Percentiles rank a stretch among this genome's conserved stretches.
Evolutionary conservation across 30 jellyfish, hydroid and myxozoan species (phyloP).

Genomic region (Cassiopea andromeda): DNA sequence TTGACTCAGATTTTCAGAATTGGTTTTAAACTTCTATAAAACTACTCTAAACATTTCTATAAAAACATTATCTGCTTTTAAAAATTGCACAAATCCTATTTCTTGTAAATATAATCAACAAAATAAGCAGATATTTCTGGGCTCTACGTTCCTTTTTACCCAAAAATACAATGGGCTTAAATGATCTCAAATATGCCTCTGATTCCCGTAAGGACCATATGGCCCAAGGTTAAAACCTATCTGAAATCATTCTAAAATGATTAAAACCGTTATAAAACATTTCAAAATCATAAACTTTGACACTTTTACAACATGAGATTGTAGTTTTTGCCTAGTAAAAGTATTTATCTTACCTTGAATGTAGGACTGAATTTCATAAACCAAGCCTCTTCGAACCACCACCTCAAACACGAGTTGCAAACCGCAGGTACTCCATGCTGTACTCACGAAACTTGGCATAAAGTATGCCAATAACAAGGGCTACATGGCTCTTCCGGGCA

Average conservation of each 20-base stretch:
- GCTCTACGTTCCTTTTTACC: slow-evolving; percentile 12
- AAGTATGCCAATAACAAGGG: slow-evolving; percentile 12
- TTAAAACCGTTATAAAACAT: not conserved
- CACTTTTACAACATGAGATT: not conserved
- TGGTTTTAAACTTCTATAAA: slow-evolving; percentile 23
- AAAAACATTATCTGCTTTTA: not conserved
- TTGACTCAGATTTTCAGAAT: slow-evolving; percentile 18
- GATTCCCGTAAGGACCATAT: slow-evolving; percentile 12
- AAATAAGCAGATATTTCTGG: slow-evolving; percentile 23
- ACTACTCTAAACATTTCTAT: not conserved
- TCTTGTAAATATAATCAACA: slow-evolving; percentile 26
- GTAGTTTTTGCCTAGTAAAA: not conserved
- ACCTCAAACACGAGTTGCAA: slow-evolving; percentile 22
- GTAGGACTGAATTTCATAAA: not conserved
- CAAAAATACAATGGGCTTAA: slow-evolving; percentile 18
- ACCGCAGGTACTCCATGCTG: slow-evolving; percentile 22
- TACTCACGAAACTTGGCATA: slow-evolving; percentile 16
- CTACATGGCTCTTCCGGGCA: slow-evolving; percentile 27
- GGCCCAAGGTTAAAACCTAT: slow-evolving; percentile 7
- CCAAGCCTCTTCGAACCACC: slow-evolving; percentile 2
- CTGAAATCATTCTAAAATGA: not conserved
- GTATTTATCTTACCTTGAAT: slow-evolving; percentile 8
- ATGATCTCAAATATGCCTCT: not conserved
- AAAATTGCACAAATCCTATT: not conserved
- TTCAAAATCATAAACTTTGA: not conserved